Percentiles rank a stretch among this genome's conserved stretches.
These are phyloP conservation scores for Lophius americanus DNA, from an alignment of 2,797 vertebrate genomes.

Conservation along the genomic window DNA sequence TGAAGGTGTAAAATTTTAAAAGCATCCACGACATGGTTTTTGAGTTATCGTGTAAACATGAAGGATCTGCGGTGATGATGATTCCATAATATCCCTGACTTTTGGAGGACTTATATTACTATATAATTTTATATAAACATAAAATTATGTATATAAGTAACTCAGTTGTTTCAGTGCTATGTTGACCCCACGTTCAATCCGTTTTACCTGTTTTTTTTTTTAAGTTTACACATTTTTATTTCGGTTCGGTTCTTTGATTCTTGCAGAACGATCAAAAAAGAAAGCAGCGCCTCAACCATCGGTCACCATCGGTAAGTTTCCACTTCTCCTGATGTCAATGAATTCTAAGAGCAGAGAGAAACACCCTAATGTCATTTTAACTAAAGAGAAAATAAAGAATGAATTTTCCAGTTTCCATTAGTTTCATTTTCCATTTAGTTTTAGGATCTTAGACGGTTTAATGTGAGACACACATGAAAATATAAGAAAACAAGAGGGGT, in stretches of 20 bases:
- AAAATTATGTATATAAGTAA: not conserved
- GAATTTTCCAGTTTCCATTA: no score
- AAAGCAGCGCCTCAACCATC: constrained; percentile 1
- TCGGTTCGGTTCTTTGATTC: not conserved
- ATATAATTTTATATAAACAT: no score
- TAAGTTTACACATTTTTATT: not conserved
- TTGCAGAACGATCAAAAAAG: constrained; percentile 32
- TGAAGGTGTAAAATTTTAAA: no score
- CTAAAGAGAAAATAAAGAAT: not conserved
- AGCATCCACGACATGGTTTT: no score
- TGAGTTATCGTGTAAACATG: no score
- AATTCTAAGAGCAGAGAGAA: not conserved
- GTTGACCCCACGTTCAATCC: not conserved
- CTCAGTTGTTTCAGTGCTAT: not conserved
- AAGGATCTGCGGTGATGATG: no score
- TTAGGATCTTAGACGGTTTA: no score
- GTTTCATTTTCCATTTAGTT: no score
- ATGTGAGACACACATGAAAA: no score
- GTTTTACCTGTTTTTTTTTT: not conserved
- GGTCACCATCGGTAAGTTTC: constrained; percentile 29
- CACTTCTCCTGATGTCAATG: not conserved
- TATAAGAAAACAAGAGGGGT: no score
- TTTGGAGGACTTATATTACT: no score
- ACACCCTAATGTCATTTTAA: not conserved
- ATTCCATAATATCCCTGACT: no score